phyloP scores from a whole-genome alignment of 1,140 invertebrate genomes.

The Mylabris phalerata region DNA sequence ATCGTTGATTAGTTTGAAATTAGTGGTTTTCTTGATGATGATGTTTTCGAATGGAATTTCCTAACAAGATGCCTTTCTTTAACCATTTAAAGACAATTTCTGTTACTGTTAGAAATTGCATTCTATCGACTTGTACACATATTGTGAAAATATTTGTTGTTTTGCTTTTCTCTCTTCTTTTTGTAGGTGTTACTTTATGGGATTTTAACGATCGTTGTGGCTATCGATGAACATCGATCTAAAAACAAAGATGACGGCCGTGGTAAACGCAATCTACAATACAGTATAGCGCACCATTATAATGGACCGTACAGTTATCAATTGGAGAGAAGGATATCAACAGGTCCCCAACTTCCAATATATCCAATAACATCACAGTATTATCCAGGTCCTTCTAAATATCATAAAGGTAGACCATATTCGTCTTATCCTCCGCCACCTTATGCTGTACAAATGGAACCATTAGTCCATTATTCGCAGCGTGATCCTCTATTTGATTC shows the following conservation, averaged over 20 bases:
- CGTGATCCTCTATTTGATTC: conserved; percentile 67
- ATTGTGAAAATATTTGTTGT: neutral
- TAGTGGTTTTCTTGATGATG: neutral
- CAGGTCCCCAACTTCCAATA: conserved; percentile 25
- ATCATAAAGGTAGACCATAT: conserved; percentile 46
- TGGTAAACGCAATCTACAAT: conserved; percentile 50
- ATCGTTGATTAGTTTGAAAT: conserved; percentile 6
- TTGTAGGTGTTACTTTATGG: conserved; percentile 34
- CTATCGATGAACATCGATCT: conserved; percentile 41
- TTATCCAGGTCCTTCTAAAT: conserved; percentile 35
- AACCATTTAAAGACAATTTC: neutral
- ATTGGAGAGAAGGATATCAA: conserved; percentile 42
- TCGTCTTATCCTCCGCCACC: conserved; percentile 48
- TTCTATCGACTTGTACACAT: neutral
- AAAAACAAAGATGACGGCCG: conserved; percentile 45
- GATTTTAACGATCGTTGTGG: conserved; percentile 22
- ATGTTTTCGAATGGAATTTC: neutral
- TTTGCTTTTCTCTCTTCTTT: conserved; percentile 1
- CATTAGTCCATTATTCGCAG: conserved; percentile 69
- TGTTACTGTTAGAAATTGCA: neutral
- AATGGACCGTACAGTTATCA: conserved; percentile 46
- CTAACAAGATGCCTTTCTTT: neutral
- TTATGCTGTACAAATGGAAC: conserved; percentile 74
- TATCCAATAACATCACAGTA: conserved; percentile 28
- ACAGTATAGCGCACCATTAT: conserved; percentile 44